A percentile compares a stretch with the other conserved stretches of the same genome.
Conservation (phyloP, 2,888 invertebrate species). For the Caenorhabditis becei region DNA sequence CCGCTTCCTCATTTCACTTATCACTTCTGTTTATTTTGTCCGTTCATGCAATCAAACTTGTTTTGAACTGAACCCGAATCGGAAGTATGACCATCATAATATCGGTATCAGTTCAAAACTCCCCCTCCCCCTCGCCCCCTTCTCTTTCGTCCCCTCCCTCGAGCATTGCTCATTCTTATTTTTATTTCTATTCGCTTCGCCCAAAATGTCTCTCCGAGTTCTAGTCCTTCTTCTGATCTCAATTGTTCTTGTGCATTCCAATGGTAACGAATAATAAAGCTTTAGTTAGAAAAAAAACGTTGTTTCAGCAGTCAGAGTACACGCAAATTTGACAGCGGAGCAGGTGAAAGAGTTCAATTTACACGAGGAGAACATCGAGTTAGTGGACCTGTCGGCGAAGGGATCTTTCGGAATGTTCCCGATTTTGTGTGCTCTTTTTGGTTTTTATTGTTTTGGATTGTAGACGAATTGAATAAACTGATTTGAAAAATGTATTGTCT, state of each 20-base stretch:
- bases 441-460: background rate
- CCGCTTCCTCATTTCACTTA: background rate
- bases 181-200: background rate
- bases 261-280: slow-evolving; percentile 16
- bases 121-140: background rate
- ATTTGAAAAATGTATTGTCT: no score
- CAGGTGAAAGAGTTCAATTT: slow-evolving; percentile 9
- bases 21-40: background rate
- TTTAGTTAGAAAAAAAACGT: background rate
- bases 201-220: background rate
- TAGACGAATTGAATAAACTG: background rate
- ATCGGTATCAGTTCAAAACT: background rate
- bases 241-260: slow-evolving; percentile 8
- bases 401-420: background rate
- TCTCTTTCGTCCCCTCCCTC: background rate
- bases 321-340: slow-evolving; percentile 26
- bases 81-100: background rate
- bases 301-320: slow-evolving; percentile 10
- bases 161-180: background rate
- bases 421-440: background rate
- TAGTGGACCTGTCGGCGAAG: background rate
- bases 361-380: slow-evolving; percentile 10
- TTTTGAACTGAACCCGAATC: no score
- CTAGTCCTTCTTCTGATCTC: slow-evolving; percentile 31
- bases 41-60: no score